Evolutionary conservation across 2,888 invertebrate species (phyloP).

Genomic region (Oscheius sp.): DNA sequence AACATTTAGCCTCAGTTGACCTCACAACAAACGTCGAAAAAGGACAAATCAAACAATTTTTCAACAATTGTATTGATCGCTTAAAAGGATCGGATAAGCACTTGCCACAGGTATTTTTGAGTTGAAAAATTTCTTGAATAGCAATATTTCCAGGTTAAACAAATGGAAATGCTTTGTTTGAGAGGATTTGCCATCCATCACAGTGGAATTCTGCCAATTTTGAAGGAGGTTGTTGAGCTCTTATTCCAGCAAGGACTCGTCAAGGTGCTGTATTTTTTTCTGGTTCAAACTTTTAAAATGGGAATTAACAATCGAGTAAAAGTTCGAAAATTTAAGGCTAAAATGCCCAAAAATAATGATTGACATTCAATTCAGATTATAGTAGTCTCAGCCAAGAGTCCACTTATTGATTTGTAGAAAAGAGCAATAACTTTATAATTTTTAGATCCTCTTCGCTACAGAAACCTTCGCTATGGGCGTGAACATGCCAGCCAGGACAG

Average conservation of each 20-base stretch:
- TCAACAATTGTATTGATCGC: conserved; percentile 82
- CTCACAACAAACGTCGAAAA: conserved; percentile 86
- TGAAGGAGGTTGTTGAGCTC: conserved; percentile 99
- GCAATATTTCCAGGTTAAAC: conserved; percentile 74
- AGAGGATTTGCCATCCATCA: conserved; percentile 96
- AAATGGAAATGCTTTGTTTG: conserved; percentile 76
- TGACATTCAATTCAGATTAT: too few species aligned
- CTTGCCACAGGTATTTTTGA: conserved; percentile 81
- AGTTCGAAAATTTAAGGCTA: too few species aligned
- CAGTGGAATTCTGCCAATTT: conserved; percentile 93
- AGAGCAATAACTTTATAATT: neutral
- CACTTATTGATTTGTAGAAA: too few species aligned
- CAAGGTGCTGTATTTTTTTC: conserved; percentile 75
- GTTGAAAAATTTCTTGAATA: neutral
- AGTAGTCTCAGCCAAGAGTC: too few species aligned
- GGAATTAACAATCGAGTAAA: too few species aligned
- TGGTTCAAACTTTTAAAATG: too few species aligned
- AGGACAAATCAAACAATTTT: conserved; percentile 82
- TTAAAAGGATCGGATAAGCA: conserved; percentile 86
- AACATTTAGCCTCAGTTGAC: conserved; percentile 77
- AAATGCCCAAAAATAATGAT: too few species aligned
- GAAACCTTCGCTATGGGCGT: conserved; percentile 99
- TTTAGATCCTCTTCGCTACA: conserved; percentile 90
- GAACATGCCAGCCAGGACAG: conserved; percentile 98
- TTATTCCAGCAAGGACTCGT: conserved; percentile 91